Evolutionary conservation across 1,140 invertebrate species (phyloP).

Genomic region (Choristoneura fumiferana): DNA sequence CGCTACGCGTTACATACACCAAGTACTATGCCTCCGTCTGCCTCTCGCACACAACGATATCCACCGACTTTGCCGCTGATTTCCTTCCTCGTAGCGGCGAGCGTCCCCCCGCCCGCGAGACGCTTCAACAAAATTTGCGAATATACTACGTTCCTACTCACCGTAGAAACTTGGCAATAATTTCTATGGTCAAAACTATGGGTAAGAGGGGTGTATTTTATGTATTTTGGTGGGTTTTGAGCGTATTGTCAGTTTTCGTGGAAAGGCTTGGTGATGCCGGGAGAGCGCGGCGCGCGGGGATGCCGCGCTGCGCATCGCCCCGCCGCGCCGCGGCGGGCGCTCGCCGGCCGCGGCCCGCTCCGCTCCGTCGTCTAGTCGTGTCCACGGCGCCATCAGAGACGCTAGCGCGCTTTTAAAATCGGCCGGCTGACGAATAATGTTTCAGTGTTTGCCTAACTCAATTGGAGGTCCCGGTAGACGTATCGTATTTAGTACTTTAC

Average conservation of each 20-base stretch:
- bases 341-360: slow-evolving; percentile 32
- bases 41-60: slow-evolving; percentile 33
- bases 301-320: slow-evolving; percentile 41
- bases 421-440: slow-evolving; percentile 76
- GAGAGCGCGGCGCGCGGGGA: slow-evolving; percentile 33
- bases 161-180: background rate
- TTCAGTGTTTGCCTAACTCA: slow-evolving; percentile 77
- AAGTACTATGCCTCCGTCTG: slow-evolving; percentile 10
- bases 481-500: slow-evolving; percentile 73
- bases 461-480: slow-evolving; percentile 76
- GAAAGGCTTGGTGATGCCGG: slow-evolving; percentile 57
- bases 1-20: background rate
- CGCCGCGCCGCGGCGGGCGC: slow-evolving; percentile 34
- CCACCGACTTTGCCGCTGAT: slow-evolving; percentile 47
- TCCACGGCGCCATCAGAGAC: slow-evolving; percentile 66
- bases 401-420: slow-evolving; percentile 72
- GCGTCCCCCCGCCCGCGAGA: slow-evolving; percentile 46
- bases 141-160: slow-evolving; percentile 4
- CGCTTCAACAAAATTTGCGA: slow-evolving; percentile 30
- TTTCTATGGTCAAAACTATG: background rate
- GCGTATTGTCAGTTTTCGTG: slow-evolving; percentile 71
- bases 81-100: slow-evolving; percentile 56
- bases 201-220: slow-evolving; percentile 23
- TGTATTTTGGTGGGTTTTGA: slow-evolving; percentile 28
- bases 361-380: slow-evolving; percentile 64